Conservation (phyloP, 2,888 invertebrate species). For the Cosmia trapezina region DNA sequence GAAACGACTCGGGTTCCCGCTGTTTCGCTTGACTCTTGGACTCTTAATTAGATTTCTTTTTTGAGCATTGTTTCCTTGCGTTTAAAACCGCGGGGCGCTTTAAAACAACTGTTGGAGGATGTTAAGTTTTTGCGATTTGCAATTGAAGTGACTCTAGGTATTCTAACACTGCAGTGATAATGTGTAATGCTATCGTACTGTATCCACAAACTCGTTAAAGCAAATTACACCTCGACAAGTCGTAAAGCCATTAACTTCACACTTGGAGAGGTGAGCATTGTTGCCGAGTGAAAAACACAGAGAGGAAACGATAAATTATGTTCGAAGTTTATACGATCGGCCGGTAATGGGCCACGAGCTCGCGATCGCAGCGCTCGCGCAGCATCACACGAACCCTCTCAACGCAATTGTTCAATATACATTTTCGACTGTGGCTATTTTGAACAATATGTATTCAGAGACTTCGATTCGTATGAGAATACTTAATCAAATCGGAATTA, state of each 20-base stretch:
- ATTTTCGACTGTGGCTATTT: slow-evolving; percentile 48
- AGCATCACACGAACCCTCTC: slow-evolving; percentile 68
- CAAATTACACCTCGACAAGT: slow-evolving; percentile 84
- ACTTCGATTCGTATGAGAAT: slow-evolving; percentile 11
- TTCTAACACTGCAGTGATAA: slow-evolving; percentile 52
- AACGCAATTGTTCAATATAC: slow-evolving; percentile 53
- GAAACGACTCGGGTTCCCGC: slow-evolving; percentile 76
- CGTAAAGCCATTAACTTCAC: slow-evolving; percentile 86
- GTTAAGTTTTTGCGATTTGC: slow-evolving; percentile 36
- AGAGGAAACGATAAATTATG: slow-evolving; percentile 89
- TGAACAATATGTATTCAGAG: slow-evolving; percentile 23
- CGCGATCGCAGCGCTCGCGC: slow-evolving; percentile 75
- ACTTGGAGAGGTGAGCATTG: slow-evolving; percentile 82
- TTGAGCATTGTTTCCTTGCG: slow-evolving; percentile 48
- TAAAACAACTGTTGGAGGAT: slow-evolving; percentile 21
- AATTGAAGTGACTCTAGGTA: slow-evolving; percentile 41
- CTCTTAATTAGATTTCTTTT: slow-evolving; percentile 75
- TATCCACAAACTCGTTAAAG: slow-evolving; percentile 77
- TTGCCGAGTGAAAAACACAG: slow-evolving; percentile 86
- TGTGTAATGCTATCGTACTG: slow-evolving; percentile 68
- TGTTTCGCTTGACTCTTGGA: slow-evolving; percentile 75
- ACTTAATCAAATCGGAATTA: neutral
- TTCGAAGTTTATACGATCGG: slow-evolving; percentile 88
- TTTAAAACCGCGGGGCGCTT: slow-evolving; percentile 39
- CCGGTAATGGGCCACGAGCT: slow-evolving; percentile 81